Conservation (phyloP, 2,113 vertebrate genomes). For the Nothobranchius kuhntae region DNA sequence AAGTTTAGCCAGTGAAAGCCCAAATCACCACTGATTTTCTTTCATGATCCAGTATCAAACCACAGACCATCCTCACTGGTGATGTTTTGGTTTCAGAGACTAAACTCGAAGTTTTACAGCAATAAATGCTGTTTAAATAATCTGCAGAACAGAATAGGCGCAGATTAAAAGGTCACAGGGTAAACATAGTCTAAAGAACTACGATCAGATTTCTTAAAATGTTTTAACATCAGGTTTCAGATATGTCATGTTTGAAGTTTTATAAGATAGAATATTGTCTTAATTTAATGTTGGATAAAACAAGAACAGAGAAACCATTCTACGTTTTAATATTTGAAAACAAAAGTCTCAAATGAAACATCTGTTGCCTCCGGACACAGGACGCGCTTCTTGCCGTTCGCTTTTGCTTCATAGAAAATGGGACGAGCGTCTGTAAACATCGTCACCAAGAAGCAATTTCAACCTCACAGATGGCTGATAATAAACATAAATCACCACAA, state of each 20-base stretch:
- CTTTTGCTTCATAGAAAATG: not conserved
- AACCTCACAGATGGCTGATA: not conserved
- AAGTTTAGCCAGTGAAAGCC: not conserved
- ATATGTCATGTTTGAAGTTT: too few relatives aligned
- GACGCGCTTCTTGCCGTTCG: not conserved
- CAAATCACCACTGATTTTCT: too few relatives aligned
- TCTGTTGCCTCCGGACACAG: not conserved
- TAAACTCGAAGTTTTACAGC: slow-evolving; percentile 1
- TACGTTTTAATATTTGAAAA: too few relatives aligned
- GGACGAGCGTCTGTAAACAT: not conserved
- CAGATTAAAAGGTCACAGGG: not conserved
- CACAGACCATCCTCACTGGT: too few relatives aligned
- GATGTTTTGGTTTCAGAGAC: not conserved
- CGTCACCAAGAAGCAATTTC: too few relatives aligned
- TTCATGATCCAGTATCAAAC: too few relatives aligned
- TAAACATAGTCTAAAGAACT: not conserved
- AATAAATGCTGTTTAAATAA: too few relatives aligned
- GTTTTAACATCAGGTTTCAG: not conserved
- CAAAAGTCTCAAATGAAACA: too few relatives aligned
- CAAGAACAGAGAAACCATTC: too few relatives aligned
- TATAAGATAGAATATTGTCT: too few relatives aligned
- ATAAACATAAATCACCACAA: not conserved
- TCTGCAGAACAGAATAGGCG: not conserved
- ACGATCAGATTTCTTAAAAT: not conserved
- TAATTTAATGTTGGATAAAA: too few relatives aligned